Evolutionary conservation across 2,888 invertebrate species (phyloP).

Genomic region (Leucoma salicis): DNA sequence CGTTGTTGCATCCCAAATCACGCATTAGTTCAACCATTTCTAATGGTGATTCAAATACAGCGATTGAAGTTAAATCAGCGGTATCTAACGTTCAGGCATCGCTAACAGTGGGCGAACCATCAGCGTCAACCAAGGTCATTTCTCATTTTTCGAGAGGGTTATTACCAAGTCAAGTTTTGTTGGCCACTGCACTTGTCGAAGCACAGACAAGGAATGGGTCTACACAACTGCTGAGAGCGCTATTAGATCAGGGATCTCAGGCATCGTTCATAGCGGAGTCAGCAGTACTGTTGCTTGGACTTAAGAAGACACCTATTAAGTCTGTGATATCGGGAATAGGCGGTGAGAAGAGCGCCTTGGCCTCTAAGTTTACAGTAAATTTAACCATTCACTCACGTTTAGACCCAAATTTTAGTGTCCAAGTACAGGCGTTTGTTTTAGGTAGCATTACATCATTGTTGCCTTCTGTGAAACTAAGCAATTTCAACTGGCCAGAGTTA

Average conservation of each 20-base stretch:
- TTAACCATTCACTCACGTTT: constrained; percentile 6
- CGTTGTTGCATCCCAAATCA: constrained; percentile 3
- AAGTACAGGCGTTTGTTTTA: constrained; percentile 1
- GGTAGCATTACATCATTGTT: constrained; percentile 1
- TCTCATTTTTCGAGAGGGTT: neutral
- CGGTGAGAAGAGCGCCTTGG: neutral
- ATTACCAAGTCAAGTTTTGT: constrained; percentile 4
- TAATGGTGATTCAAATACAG: neutral
- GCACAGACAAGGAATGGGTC: constrained; percentile 1
- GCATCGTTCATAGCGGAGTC: constrained; percentile 3
- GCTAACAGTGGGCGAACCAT: neutral
- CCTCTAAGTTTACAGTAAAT: constrained; percentile 4
- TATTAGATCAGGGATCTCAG: constrained; percentile 10
- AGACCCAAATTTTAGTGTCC: constrained; percentile 2
- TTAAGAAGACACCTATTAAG: constrained; percentile 1
- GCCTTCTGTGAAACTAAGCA: neutral
- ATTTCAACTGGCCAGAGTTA: neutral
- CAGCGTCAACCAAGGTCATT: neutral
- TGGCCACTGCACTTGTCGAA: constrained; percentile 6
- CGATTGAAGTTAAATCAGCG: neutral
- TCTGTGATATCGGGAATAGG: constrained; percentile 4
- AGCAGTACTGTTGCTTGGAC: constrained; percentile 2
- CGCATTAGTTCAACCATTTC: neutral
- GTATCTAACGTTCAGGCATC: neutral
- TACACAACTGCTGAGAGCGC: neutral